Conservation (phyloP, 2,888 invertebrate species). For the Napeogenes inachia region DNA sequence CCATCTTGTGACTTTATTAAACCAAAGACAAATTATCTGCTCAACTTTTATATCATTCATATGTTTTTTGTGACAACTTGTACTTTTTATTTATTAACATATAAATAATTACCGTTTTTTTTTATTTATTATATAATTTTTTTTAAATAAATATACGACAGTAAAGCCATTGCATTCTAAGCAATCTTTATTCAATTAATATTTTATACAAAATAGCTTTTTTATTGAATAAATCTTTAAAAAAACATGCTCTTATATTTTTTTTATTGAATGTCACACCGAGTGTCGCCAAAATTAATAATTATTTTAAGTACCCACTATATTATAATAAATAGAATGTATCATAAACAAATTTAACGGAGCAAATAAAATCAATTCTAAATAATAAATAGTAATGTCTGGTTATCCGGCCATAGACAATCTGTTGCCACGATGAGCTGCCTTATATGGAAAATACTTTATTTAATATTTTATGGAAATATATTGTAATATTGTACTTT, state of each 20-base stretch:
- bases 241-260: too few species aligned
- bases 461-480: not conserved
- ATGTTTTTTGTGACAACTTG: not conserved
- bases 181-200: not conserved
- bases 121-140: too few species aligned
- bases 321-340: not conserved
- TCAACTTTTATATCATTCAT: constrained; percentile 21
- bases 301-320: not conserved
- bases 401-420: constrained; percentile 29
- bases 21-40: constrained; percentile 63
- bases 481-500: too few species aligned
- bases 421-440: too few species aligned
- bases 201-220: too few species aligned
- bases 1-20: constrained; percentile 68
- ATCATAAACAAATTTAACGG: constrained; percentile 33
- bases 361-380: constrained; percentile 40
- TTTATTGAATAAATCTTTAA: too few species aligned
- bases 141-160: too few species aligned
- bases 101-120: too few species aligned
- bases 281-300: too few species aligned
- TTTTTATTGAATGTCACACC: too few species aligned
- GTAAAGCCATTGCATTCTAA: not conserved
- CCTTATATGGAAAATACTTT: not conserved
- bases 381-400: constrained; percentile 48
- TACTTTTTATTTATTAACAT: too few species aligned